These are phyloP conservation scores for Caranx ignobilis DNA, from an alignment of 2,113 vertebrate species.

Conservation along the genomic window DNA sequence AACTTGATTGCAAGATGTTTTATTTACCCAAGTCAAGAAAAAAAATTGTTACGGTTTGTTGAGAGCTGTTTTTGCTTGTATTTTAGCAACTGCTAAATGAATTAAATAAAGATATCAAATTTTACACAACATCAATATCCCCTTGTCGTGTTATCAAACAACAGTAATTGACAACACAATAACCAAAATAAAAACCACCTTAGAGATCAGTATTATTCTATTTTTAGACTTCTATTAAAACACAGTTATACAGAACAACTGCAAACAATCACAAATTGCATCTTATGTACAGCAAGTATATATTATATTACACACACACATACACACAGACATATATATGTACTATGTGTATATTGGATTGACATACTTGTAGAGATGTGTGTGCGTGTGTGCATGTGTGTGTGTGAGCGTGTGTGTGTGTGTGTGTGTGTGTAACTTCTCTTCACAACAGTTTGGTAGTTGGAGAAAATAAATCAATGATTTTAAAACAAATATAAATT, in stretches of 20 bases:
- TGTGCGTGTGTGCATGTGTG: constrained; percentile 56
- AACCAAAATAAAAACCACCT: constrained; percentile 57
- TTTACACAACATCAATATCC: constrained; percentile 24
- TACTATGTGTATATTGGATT: constrained; percentile 27
- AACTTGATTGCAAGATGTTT: constrained; percentile 32
- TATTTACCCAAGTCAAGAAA: constrained; percentile 38
- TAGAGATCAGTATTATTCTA: constrained; percentile 79
- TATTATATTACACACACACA: constrained; percentile 46
- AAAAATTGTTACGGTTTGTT: neutral
- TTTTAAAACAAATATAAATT: constrained; percentile 85
- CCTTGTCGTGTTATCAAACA: constrained; percentile 35
- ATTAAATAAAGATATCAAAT: constrained; percentile 63
- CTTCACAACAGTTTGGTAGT: constrained; percentile 84
- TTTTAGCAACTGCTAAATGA: constrained; percentile 33
- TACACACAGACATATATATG: constrained; percentile 11
- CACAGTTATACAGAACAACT: constrained; percentile 95
- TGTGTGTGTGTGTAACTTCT: constrained; percentile 35
- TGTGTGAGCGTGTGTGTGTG: constrained; percentile 16
- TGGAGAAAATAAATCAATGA: constrained; percentile 80
- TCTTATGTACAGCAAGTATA: constrained; percentile 93
- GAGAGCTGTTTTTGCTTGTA: constrained; percentile 31
- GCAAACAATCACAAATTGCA: constrained; percentile 93
- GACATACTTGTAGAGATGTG: constrained; percentile 89
- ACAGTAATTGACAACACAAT: constrained; percentile 63
- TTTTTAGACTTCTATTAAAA: constrained; percentile 94